Conservation (phyloP, 2,113 vertebrate species). For the Psophia crepitans region DNA sequence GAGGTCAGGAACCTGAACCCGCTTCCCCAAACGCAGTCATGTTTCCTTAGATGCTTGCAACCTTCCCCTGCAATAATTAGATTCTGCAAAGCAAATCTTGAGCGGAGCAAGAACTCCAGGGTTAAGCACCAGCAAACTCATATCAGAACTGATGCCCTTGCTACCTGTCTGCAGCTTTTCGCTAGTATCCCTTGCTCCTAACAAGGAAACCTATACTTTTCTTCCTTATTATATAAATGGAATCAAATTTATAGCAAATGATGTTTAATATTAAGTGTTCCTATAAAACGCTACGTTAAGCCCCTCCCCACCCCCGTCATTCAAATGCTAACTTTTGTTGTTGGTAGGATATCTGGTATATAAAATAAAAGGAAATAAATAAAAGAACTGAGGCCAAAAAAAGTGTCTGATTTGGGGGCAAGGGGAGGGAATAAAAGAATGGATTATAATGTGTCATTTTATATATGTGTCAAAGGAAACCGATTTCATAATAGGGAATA, state of each 20-base stretch:
- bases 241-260: constrained; percentile 51
- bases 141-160: not conserved
- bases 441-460: constrained; percentile 51
- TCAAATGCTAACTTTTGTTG: not conserved
- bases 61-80: constrained; percentile 14
- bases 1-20: constrained; percentile 4
- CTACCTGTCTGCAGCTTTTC: not conserved
- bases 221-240: not conserved
- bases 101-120: not conserved
- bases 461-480: constrained; percentile 47
- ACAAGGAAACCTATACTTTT: not conserved
- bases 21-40: not conserved
- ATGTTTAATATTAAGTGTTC: not conserved
- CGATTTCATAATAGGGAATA: constrained; percentile 51
- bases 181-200: not conserved
- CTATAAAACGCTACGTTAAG: not conserved
- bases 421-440: constrained; percentile 54
- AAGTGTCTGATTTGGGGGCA: not conserved
- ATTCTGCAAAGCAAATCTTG: constrained; percentile 29
- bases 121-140: constrained; percentile 56
- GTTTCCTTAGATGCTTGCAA: constrained; percentile 5
- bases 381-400: not conserved
- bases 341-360: not conserved
- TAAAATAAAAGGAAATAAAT: constrained; percentile 33
- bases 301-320: not conserved